phyloP scores from a whole-genome alignment of 1,140 invertebrate genomes.

The Pararge aegeria region DNA sequence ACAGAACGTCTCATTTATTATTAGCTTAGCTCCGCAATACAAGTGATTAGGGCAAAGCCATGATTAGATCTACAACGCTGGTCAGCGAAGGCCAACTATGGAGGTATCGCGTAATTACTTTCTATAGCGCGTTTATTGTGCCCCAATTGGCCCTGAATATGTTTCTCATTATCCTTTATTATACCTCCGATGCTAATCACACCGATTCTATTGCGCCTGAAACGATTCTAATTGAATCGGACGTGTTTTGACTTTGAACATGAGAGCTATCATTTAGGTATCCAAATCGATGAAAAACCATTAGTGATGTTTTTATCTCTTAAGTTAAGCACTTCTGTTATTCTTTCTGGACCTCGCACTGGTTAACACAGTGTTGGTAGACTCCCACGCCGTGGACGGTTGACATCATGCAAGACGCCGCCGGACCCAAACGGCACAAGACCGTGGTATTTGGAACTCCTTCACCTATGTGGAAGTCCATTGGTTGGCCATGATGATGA shows the following conservation, averaged over 20 bases:
- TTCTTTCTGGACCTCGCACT: no score
- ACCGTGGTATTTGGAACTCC: no score
- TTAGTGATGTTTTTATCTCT: no score
- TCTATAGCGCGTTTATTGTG: conserved; percentile 32
- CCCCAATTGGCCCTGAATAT: conserved; percentile 39
- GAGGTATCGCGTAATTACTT: conserved; percentile 37
- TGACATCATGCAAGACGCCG: no score
- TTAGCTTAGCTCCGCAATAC: conserved; percentile 26
- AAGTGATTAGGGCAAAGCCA: conserved; percentile 26
- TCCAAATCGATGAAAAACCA: no score
- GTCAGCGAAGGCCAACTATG: conserved; percentile 32
- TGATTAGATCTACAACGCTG: conserved; percentile 35
- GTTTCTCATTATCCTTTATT: conserved; percentile 46
- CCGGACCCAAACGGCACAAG: no score
- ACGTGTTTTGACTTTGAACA: conserved; percentile 18
- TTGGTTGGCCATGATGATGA: no score
- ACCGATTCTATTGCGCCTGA: conserved; percentile 31
- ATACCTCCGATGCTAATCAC: conserved; percentile 36
- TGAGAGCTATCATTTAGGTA: neutral
- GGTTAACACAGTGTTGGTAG: no score
- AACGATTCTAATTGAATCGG: conserved; percentile 30
- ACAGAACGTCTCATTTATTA: conserved; percentile 28
- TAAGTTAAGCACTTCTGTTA: no score
- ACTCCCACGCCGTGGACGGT: no score
- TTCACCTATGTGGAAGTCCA: no score